Percentiles rank a stretch among this genome's conserved stretches.
Evolutionary conservation across 1,140 invertebrate genomes (phyloP).

Genomic region (Drosophila tropicalis): DNA sequence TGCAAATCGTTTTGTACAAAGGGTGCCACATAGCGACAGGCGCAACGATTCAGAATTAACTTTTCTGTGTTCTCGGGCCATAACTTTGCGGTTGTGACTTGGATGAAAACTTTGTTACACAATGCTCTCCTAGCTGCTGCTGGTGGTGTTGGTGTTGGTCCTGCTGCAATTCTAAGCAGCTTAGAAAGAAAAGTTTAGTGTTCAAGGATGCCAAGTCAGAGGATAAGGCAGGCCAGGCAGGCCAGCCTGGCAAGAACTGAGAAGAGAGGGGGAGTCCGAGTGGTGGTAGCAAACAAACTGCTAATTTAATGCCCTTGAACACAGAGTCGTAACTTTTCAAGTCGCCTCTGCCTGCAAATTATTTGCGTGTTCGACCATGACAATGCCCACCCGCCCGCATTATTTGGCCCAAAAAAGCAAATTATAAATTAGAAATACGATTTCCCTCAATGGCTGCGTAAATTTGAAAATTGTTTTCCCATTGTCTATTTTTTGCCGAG

Average conservation of each 20-base stretch:
- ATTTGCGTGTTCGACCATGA: slow-evolving; percentile 51
- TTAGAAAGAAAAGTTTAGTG: slow-evolving; percentile 43
- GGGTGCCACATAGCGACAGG: slow-evolving; percentile 50
- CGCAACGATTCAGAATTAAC: slow-evolving; percentile 51
- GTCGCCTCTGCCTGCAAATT: slow-evolving; percentile 24
- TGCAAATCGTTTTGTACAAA: slow-evolving; percentile 19
- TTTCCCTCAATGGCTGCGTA: slow-evolving; percentile 26
- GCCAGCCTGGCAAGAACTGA: neutral
- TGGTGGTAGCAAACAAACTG: slow-evolving; percentile 37
- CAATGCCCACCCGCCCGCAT: slow-evolving; percentile 47
- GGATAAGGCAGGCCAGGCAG: neutral
- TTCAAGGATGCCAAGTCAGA: slow-evolving; percentile 2
- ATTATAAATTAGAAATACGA: slow-evolving; percentile 60
- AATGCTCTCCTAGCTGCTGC: slow-evolving; percentile 25
- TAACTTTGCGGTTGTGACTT: slow-evolving; percentile 59
- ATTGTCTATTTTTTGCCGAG: slow-evolving; percentile 26
- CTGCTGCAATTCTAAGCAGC: slow-evolving; percentile 52
- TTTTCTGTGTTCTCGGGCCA: slow-evolving; percentile 49
- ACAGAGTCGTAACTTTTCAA: slow-evolving; percentile 42
- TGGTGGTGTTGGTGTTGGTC: neutral
- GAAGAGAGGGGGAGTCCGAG: too few relatives aligned
- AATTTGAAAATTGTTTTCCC: slow-evolving; percentile 55
- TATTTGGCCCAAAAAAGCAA: slow-evolving; percentile 40
- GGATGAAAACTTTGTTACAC: slow-evolving; percentile 64
- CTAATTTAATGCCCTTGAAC: slow-evolving; percentile 45